Conservation (phyloP, 2,113 vertebrate species). For the Atherinomorus stipes region DNA sequence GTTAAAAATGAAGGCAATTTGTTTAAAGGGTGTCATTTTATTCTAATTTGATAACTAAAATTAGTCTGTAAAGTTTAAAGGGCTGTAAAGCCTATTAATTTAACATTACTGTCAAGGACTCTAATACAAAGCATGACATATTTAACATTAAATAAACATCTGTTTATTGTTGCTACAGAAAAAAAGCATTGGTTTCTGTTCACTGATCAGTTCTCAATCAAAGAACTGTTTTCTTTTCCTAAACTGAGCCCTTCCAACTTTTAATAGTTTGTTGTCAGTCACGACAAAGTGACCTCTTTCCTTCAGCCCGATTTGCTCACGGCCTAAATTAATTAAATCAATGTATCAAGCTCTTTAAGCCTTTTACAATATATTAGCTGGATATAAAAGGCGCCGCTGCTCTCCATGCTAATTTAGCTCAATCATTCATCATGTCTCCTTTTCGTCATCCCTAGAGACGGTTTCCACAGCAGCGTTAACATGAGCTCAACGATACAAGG, state of each 20-base stretch:
- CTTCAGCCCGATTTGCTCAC: slow-evolving; percentile 51
- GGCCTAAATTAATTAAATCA: slow-evolving; percentile 57
- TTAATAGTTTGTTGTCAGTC: slow-evolving; percentile 46
- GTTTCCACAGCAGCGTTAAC: slow-evolving; percentile 71
- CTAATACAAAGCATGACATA: too few species aligned
- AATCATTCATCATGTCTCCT: slow-evolving; percentile 37
- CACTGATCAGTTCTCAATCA: not conserved
- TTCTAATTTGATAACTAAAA: too few species aligned
- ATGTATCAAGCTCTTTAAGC: slow-evolving; percentile 40
- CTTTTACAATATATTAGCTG: slow-evolving; percentile 55
- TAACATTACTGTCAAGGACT: too few species aligned
- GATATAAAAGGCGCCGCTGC: slow-evolving; percentile 59
- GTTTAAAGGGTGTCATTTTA: not conserved
- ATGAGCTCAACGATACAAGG: slow-evolving; percentile 40
- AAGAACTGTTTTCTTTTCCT: not conserved
- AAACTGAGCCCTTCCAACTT: not conserved
- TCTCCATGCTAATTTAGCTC: slow-evolving; percentile 51
- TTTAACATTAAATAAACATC: too few species aligned
- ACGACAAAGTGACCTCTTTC: slow-evolving; percentile 50
- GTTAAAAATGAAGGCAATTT: not conserved
- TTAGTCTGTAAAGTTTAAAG: not conserved
- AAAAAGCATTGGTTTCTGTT: not conserved
- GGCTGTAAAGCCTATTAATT: not conserved
- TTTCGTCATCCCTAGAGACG: slow-evolving; percentile 64
- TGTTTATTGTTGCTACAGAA: too few species aligned